These are phyloP conservation scores for Podarcis cretensis DNA, from an alignment of 2,113 vertebrate species.

Conservation along the genomic window DNA sequence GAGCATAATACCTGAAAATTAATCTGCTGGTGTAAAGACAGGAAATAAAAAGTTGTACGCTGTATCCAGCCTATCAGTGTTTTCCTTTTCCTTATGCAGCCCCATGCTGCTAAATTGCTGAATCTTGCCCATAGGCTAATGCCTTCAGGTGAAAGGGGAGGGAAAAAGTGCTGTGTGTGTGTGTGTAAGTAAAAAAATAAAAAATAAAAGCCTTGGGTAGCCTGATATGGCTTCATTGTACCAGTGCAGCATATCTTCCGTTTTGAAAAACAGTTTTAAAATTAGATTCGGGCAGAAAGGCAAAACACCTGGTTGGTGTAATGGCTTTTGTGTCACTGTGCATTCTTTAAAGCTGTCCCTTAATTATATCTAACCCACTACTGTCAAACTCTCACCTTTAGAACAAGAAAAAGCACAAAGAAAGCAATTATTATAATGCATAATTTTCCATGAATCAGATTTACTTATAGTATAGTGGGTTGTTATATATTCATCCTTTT, in stretches of 20 bases:
- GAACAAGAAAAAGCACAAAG: slow-evolving; percentile 13
- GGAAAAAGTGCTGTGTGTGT: not conserved
- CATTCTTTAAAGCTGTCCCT: slow-evolving; percentile 19
- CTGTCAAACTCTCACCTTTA: slow-evolving; percentile 27
- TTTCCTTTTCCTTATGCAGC: not conserved
- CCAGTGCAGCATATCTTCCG: not conserved
- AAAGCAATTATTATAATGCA: not conserved
- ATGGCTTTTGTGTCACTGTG: slow-evolving; percentile 9
- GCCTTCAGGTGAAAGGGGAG: not conserved
- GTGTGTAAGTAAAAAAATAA: not conserved
- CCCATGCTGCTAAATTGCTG: not conserved
- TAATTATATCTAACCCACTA: slow-evolving; percentile 30
- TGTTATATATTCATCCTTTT: slow-evolving; percentile 28
- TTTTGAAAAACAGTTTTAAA: slow-evolving; percentile 15
- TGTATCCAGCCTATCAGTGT: not conserved
- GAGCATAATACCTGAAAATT: not conserved
- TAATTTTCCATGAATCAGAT: slow-evolving; percentile 28
- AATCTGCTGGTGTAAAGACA: not conserved
- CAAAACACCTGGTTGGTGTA: not conserved
- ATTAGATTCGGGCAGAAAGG: slow-evolving; percentile 9
- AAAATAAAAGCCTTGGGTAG: not conserved
- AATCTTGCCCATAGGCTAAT: not conserved
- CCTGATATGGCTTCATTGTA: not conserved
- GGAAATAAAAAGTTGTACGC: not conserved
- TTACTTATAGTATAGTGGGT: slow-evolving; percentile 42